Conservation (phyloP, 2,888 invertebrate species). For the Trichopoda pennipes region DNA sequence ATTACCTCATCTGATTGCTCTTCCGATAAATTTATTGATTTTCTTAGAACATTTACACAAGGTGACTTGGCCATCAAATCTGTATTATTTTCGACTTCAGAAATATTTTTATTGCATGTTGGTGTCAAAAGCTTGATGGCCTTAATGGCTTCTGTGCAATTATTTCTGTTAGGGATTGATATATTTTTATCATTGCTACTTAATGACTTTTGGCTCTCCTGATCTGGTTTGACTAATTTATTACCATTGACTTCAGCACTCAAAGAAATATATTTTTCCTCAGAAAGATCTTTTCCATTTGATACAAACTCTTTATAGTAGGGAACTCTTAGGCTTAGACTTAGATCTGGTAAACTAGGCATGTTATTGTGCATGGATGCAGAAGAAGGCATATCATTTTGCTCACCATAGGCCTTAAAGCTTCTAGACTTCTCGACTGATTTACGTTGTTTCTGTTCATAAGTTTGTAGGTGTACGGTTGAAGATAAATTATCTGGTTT, state of each 20-base stretch:
- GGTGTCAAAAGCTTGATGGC: constrained; percentile 59
- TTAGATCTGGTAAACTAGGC: constrained; percentile 79
- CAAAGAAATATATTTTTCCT: constrained; percentile 74
- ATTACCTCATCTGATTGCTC: constrained; percentile 55
- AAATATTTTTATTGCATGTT: constrained; percentile 72
- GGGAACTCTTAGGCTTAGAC: constrained; percentile 75
- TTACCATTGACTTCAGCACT: constrained; percentile 80
- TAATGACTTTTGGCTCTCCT: constrained; percentile 43
- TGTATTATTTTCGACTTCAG: constrained; percentile 79
- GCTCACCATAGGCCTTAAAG: constrained; percentile 84
- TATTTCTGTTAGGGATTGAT: constrained; percentile 70
- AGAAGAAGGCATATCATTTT: constrained; percentile 69
- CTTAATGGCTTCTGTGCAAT: constrained; percentile 7
- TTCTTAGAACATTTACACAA: constrained; percentile 77
- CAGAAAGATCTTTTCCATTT: constrained; percentile 54
- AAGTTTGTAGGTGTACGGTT: constrained; percentile 67
- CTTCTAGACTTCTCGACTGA: constrained; percentile 88
- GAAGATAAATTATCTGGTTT: constrained; percentile 69
- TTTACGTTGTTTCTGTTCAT: constrained; percentile 81
- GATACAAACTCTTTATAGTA: constrained; percentile 71
- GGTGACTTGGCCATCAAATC: constrained; percentile 79
- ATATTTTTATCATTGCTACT: constrained; percentile 73
- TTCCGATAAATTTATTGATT: constrained; percentile 72
- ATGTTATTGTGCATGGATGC: constrained; percentile 74
- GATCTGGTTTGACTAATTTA: constrained; percentile 73